These are phyloP conservation scores for Elaeidobius kamerunicus DNA, from an alignment of 2,888 invertebrate species.

Conservation along the genomic window DNA sequence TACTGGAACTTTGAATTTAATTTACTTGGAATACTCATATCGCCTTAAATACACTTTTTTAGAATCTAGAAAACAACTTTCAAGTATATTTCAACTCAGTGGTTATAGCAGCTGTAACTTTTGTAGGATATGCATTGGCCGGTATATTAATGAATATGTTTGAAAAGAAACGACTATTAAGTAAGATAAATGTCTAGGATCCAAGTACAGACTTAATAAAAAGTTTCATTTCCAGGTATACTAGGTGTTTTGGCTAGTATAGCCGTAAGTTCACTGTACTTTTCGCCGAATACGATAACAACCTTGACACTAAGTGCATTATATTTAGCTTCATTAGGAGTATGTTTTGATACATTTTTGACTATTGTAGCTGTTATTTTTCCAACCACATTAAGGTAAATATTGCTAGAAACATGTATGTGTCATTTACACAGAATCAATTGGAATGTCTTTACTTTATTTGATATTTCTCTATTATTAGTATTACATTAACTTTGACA, in stretches of 20 bases:
- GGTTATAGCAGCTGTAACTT: conserved; percentile 33
- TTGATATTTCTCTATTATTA: no score
- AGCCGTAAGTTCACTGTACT: conserved; percentile 34
- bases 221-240: conserved; percentile 29
- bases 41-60: no score
- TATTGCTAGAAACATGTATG: no score
- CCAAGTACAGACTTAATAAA: background rate
- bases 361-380: conserved; percentile 64
- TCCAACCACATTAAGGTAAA: conserved; percentile 64
- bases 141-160: conserved; percentile 38
- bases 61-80: conserved; percentile 34
- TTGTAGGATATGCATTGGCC: conserved; percentile 35
- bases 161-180: conserved; percentile 36
- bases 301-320: conserved; percentile 50
- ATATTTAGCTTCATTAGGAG: conserved; percentile 55
- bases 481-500: no score
- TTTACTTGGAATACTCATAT: no score
- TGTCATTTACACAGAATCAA: no score
- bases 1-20: no score
- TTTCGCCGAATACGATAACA: conserved; percentile 50
- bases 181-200: conserved; percentile 31
- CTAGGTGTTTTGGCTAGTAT: conserved; percentile 32
- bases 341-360: conserved; percentile 60
- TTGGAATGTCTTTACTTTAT: no score
- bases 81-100: conserved; percentile 38